These are phyloP conservation scores for Papilio helenus DNA, from an alignment of 1,140 invertebrate genomes.

Conservation along the genomic window DNA sequence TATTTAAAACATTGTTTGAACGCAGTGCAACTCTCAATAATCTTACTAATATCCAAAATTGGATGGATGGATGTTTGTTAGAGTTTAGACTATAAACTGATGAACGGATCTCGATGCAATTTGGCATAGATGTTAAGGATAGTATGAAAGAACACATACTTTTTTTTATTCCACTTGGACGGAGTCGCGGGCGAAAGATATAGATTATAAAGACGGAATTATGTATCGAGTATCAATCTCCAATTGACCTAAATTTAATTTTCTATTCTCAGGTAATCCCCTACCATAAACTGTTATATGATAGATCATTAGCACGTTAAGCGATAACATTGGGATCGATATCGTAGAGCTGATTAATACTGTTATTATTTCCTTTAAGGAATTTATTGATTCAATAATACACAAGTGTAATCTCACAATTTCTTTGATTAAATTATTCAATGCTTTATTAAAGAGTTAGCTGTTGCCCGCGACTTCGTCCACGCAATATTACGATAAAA, in stretches of 20 bases:
- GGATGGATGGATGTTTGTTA: too few species aligned
- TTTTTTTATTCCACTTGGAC: too few species aligned
- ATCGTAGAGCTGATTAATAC: conserved; percentile 44
- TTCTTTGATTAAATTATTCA: conserved; percentile 10
- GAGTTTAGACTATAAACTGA: too few species aligned
- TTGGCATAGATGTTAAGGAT: too few species aligned
- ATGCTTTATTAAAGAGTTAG: too few species aligned
- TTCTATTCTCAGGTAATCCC: conserved; percentile 33
- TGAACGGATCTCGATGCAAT: too few species aligned
- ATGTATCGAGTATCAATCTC: background rate
- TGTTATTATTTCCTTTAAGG: conserved; percentile 43
- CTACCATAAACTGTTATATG: conserved; percentile 31
- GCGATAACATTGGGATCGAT: conserved; percentile 45
- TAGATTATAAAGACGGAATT: background rate
- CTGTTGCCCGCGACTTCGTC: too few species aligned
- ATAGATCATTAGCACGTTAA: conserved; percentile 25
- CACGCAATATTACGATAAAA: too few species aligned
- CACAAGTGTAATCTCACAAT: conserved; percentile 1
- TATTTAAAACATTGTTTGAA: too few species aligned
- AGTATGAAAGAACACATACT: too few species aligned
- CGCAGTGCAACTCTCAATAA: too few species aligned
- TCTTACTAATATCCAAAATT: too few species aligned
- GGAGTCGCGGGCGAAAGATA: background rate
- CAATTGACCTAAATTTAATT: conserved; percentile 32
- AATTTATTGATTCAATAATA: conserved; percentile 29